phyloP scores from a whole-genome alignment of 64 coral and sea anemone genomes.

The Stichodactyla helianthus region DNA sequence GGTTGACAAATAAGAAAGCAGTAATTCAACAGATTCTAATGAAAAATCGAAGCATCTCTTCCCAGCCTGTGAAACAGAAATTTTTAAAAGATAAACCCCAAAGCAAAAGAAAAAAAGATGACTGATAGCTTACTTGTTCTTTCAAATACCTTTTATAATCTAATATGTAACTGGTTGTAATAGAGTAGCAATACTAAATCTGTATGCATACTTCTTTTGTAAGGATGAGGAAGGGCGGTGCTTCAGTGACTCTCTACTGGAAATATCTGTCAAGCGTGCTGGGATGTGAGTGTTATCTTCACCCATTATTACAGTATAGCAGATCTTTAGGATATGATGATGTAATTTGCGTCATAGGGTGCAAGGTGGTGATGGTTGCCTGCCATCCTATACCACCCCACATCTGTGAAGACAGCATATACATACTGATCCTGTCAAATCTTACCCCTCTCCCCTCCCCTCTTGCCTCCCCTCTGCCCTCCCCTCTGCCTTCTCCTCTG shows the following conservation, averaged over 20 bases:
- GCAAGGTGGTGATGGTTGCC: slow-evolving; percentile 7
- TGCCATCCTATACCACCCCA: not conserved
- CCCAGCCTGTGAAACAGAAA: too few species aligned
- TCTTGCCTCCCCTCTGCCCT: too few species aligned
- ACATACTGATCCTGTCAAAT: slow-evolving; percentile 13
- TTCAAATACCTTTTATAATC: too few species aligned
- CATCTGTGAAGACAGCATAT: slow-evolving; percentile 15
- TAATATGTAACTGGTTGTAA: not conserved
- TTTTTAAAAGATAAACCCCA: too few species aligned
- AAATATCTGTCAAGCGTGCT: slow-evolving; percentile 35
- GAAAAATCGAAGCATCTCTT: too few species aligned
- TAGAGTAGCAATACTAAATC: not conserved
- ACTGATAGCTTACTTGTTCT: too few species aligned
- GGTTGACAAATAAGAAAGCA: too few species aligned
- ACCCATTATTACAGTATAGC: not conserved
- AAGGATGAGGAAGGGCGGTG: slow-evolving; percentile 94
- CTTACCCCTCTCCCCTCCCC: too few species aligned
- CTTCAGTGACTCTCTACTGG: slow-evolving; percentile 80
- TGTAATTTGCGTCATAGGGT: slow-evolving; percentile 23
- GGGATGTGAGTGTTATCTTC: not conserved
- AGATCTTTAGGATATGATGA: slow-evolving; percentile 12
- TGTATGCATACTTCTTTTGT: not conserved
- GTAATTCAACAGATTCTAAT: too few species aligned
- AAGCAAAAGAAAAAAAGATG: too few species aligned
- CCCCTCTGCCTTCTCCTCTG: too few species aligned